Conservation (phyloP, 1,140 invertebrate species). For the Samia ricini region DNA sequence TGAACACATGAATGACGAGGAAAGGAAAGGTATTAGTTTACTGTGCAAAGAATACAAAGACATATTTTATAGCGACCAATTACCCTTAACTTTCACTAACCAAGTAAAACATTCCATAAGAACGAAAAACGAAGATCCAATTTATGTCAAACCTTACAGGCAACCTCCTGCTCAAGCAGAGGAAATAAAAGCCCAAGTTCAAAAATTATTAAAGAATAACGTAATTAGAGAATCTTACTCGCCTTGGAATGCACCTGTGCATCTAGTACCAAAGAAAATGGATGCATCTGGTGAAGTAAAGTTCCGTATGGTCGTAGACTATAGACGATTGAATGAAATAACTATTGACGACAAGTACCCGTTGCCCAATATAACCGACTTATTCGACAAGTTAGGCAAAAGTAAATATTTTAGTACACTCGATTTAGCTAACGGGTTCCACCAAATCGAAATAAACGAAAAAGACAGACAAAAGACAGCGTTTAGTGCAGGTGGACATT, state of each 20-base stretch:
- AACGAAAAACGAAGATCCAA: slow-evolving; percentile 9
- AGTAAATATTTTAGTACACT: not conserved
- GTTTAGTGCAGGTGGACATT: not conserved
- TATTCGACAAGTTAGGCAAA: slow-evolving; percentile 9
- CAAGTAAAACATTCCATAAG: slow-evolving; percentile 16
- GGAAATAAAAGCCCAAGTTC: slow-evolving; percentile 8
- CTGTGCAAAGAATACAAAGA: slow-evolving; percentile 1
- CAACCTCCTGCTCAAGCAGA: slow-evolving; percentile 1
- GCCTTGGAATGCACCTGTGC: slow-evolving; percentile 16
- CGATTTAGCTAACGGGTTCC: slow-evolving; percentile 13
- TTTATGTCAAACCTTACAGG: slow-evolving; percentile 7
- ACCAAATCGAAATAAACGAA: slow-evolving; percentile 7
- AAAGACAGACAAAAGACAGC: slow-evolving; percentile 1
- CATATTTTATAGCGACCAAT: not conserved
- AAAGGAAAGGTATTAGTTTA: not conserved
- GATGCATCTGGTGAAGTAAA: slow-evolving; percentile 13
- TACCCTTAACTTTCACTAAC: slow-evolving; percentile 1
- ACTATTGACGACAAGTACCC: slow-evolving; percentile 11
- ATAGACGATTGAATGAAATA: no score
- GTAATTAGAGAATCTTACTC: slow-evolving; percentile 6
- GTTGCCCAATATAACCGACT: slow-evolving; percentile 12
- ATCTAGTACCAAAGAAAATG: slow-evolving; percentile 15
- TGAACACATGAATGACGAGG: not conserved
- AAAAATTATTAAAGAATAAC: slow-evolving; percentile 9
- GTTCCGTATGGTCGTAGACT: slow-evolving; percentile 13